Evolutionary conservation across 2,113 vertebrate species (phyloP).

Genomic region (Diadophis punctatus): DNA sequence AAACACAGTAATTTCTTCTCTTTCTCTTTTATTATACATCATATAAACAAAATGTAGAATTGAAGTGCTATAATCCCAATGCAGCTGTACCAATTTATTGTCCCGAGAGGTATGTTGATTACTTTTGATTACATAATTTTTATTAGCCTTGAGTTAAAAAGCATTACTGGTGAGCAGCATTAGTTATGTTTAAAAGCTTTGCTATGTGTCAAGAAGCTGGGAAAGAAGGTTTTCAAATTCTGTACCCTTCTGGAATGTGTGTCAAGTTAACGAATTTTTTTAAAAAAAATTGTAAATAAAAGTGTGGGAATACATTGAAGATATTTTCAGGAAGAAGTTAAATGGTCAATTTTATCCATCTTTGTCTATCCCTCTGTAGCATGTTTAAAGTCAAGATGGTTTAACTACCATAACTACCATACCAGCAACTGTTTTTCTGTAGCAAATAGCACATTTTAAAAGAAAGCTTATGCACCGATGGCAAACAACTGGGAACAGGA

Average conservation of each 20-base stretch:
- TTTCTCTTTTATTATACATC: not conserved
- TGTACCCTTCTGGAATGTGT: not conserved
- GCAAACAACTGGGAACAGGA: constrained; percentile 2
- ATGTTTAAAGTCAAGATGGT: not conserved
- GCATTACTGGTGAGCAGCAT: not conserved
- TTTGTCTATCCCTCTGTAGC: not conserved
- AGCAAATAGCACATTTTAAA: not conserved
- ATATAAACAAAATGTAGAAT: not conserved
- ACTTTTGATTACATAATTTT: not conserved
- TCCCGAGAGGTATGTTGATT: not conserved
- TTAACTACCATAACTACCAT: not conserved
- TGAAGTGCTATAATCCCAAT: not conserved
- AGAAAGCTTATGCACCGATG: not conserved
- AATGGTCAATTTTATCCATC: not conserved
- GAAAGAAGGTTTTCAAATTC: not conserved
- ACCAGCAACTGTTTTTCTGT: not conserved
- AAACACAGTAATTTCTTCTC: too few relatives aligned
- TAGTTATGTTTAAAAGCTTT: not conserved
- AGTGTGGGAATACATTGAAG: not conserved
- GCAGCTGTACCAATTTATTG: not conserved
- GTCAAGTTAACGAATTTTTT: not conserved
- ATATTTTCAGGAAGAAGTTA: not conserved
- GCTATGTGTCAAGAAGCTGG: not conserved
- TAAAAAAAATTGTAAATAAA: not conserved
- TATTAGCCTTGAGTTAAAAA: not conserved